phyloP scores from a whole-genome alignment of 2,113 vertebrate species.

The Python bivittatus region DNA sequence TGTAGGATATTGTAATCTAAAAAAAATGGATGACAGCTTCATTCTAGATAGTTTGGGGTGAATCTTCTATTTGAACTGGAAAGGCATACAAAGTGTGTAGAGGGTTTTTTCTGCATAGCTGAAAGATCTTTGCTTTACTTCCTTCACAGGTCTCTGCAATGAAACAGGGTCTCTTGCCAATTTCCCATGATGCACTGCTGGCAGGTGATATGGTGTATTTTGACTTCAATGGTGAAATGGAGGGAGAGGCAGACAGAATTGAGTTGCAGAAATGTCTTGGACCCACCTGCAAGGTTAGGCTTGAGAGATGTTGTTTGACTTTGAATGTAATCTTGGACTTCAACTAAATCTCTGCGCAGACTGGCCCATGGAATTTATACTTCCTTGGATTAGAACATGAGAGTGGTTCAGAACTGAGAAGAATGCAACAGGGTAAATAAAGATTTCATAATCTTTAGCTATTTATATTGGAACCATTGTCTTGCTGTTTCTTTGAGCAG shows the following conservation, averaged over 20 bases:
- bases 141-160: constrained; percentile 88
- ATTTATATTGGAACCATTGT: background rate
- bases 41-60: background rate
- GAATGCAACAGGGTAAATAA: background rate
- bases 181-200: constrained; percentile 91
- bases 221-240: constrained; percentile 90
- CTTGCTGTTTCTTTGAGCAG: constrained; percentile 64
- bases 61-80: background rate
- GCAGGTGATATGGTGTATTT: constrained; percentile 91
- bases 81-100: background rate
- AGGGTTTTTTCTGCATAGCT: background rate
- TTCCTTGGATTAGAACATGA: background rate
- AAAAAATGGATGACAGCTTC: background rate
- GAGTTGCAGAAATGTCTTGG: constrained; percentile 95
- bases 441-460: too few species aligned
- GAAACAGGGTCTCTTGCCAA: constrained; percentile 90
- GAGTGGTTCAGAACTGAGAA: background rate
- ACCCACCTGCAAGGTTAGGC: constrained; percentile 91
- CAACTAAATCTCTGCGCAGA: background rate
- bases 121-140: background rate
- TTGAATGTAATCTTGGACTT: background rate
- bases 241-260: constrained; percentile 87
- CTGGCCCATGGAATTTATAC: background rate
- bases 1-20: background rate
- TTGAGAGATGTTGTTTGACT: background rate